These are phyloP conservation scores for Plecotus auritus DNA, from an alignment of 2,113 vertebrate species.

Conservation along the genomic window DNA sequence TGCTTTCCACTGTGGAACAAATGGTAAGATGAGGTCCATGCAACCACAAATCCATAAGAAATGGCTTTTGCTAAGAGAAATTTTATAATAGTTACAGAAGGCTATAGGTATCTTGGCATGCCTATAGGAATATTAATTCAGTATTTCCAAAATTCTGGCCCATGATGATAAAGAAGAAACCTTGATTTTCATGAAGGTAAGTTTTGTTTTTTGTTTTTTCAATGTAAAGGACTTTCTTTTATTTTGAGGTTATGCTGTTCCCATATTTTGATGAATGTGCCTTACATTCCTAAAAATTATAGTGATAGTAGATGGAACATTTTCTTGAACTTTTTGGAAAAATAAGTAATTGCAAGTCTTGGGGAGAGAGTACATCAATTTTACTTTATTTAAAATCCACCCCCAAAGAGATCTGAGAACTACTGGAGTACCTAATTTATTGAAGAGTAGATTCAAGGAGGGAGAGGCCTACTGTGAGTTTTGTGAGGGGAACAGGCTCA, in stretches of 20 bases:
- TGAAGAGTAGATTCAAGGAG: neutral
- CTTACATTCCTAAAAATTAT: neutral
- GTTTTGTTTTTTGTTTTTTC: neutral
- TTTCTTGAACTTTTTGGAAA: neutral
- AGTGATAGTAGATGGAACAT: neutral
- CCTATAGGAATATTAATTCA: neutral
- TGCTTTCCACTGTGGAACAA: neutral
- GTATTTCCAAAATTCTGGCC: neutral
- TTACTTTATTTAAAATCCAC: neutral
- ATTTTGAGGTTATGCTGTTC: neutral
- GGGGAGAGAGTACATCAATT: neutral
- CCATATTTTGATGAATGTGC: neutral
- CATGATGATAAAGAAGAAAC: neutral
- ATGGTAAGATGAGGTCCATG: neutral
- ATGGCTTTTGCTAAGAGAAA: neutral
- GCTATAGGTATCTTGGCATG: neutral
- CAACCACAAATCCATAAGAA: slow-evolving; percentile 14
- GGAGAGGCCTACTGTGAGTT: neutral
- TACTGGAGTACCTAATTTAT: neutral
- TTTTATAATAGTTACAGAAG: neutral
- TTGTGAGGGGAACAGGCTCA: neutral
- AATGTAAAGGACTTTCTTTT: neutral
- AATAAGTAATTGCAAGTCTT: neutral
- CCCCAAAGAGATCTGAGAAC: neutral
- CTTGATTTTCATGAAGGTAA: neutral